phyloP scores from a whole-genome alignment of 2,113 vertebrate species.

The Cacatua alba region DNA sequence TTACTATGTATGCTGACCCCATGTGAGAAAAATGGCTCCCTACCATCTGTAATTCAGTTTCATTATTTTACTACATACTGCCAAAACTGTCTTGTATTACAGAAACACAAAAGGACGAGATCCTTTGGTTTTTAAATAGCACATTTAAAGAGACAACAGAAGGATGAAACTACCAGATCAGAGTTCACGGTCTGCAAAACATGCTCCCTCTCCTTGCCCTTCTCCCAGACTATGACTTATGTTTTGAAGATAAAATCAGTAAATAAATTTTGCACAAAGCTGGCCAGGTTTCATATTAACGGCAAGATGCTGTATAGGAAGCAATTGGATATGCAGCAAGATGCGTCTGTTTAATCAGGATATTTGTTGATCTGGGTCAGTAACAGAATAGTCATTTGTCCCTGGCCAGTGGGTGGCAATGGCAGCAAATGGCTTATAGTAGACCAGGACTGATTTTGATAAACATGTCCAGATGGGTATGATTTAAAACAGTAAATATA shows the following conservation, averaged over 20 bases:
- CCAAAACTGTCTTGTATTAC: neutral
- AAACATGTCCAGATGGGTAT: conserved; percentile 71
- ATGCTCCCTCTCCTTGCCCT: neutral
- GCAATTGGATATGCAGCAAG: conserved; percentile 8
- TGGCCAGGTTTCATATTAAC: conserved; percentile 19
- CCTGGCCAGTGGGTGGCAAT: conserved; percentile 64
- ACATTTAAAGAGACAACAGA: neutral
- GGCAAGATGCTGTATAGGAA: conserved; percentile 6
- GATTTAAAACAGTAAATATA: conserved; percentile 59
- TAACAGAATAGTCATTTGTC: conserved; percentile 42
- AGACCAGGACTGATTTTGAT: conserved; percentile 57
- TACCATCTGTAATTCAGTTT: neutral
- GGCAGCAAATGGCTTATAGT: conserved; percentile 59
- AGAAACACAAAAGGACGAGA: neutral
- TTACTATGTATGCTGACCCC: neutral
- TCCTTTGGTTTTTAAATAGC: neutral
- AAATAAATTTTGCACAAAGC: conserved; percentile 26
- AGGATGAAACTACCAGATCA: conserved; percentile 14
- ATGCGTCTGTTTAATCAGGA: conserved; percentile 58
- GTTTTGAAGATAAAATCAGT: conserved; percentile 43
- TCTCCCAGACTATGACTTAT: neutral
- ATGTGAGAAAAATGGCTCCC: neutral
- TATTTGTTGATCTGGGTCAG: conserved; percentile 69
- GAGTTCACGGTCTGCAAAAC: neutral
- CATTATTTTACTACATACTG: neutral